Conservation (phyloP, 2,888 invertebrate genomes). For the Rugalucina vietnamica region DNA sequence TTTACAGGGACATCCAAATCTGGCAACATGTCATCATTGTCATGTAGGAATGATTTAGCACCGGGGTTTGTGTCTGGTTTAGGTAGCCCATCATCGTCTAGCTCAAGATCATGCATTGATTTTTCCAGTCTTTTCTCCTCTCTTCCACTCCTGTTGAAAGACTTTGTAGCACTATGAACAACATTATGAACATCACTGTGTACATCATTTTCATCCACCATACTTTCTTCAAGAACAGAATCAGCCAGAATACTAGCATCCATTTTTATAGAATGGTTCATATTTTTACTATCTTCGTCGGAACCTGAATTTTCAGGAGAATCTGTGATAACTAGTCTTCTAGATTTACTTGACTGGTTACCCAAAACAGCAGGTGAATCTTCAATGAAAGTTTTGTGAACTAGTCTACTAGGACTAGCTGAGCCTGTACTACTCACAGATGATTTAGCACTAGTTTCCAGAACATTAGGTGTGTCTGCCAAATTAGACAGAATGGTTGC, state of each 20-base stretch:
- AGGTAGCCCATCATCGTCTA: background rate
- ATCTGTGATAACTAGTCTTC: background rate
- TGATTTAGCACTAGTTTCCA: background rate
- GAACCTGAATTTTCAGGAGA: background rate
- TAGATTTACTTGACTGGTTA: background rate
- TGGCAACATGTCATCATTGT: background rate
- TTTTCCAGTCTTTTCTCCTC: background rate
- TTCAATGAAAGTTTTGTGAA: slow-evolving; percentile 28
- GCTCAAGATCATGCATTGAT: background rate
- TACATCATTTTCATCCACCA: background rate
- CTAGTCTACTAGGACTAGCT: background rate
- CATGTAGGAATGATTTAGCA: background rate
- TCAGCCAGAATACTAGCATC: background rate
- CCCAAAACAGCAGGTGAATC: slow-evolving; percentile 39
- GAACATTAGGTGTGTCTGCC: slow-evolving; percentile 28
- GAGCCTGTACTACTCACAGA: slow-evolving; percentile 4
- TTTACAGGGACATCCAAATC: background rate
- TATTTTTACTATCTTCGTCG: background rate
- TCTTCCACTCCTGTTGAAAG: background rate
- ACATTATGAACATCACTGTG: too few species aligned
- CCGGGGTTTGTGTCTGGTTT: background rate
- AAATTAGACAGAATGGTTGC: slow-evolving; percentile 49
- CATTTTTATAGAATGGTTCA: background rate
- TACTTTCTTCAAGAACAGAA: background rate
- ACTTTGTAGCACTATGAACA: background rate